Conservation (phyloP, 2,888 invertebrate genomes). For the Drosophila robusta region DNA sequence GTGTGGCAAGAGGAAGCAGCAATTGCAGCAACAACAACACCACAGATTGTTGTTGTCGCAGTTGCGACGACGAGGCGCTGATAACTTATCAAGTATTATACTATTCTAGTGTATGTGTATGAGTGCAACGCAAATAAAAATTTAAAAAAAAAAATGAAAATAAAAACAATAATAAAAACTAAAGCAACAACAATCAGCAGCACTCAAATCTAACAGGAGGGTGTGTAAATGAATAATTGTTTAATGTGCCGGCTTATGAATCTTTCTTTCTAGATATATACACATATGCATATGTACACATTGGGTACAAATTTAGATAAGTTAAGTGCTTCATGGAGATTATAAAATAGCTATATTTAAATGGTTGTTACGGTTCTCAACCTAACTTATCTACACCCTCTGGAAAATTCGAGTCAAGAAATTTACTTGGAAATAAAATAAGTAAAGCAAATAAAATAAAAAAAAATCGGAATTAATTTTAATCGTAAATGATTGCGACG, state of each 20-base stretch:
- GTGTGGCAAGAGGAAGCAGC: constrained; percentile 60
- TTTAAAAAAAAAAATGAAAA: constrained; percentile 14
- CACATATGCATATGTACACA: neutral
- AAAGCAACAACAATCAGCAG: constrained; percentile 19
- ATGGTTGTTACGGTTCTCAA: constrained; percentile 11
- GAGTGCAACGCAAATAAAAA: constrained; percentile 28
- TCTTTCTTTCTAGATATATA: neutral
- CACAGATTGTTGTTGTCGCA: constrained; percentile 59
- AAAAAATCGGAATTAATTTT: constrained; percentile 10
- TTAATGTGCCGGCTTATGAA: constrained; percentile 17
- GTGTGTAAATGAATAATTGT: constrained; percentile 18
- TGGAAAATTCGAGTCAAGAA: constrained; percentile 10
- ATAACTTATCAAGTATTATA: constrained; percentile 76
- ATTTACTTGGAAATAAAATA: constrained; percentile 8
- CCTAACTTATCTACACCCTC: constrained; percentile 33
- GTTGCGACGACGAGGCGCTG: constrained; percentile 56
- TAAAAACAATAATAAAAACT: neutral
- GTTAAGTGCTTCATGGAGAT: constrained; percentile 11
- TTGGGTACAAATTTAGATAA: constrained; percentile 28
- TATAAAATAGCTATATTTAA: constrained; percentile 31
- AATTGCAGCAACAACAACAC: constrained; percentile 40
- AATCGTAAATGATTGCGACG: constrained; percentile 25
- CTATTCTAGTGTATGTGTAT: constrained; percentile 55
- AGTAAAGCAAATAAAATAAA: neutral
- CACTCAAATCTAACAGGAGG: constrained; percentile 23